Base-by-base conservation (phyloP, 2,888 invertebrate species). In the Tryphoninae sp. region DNA sequence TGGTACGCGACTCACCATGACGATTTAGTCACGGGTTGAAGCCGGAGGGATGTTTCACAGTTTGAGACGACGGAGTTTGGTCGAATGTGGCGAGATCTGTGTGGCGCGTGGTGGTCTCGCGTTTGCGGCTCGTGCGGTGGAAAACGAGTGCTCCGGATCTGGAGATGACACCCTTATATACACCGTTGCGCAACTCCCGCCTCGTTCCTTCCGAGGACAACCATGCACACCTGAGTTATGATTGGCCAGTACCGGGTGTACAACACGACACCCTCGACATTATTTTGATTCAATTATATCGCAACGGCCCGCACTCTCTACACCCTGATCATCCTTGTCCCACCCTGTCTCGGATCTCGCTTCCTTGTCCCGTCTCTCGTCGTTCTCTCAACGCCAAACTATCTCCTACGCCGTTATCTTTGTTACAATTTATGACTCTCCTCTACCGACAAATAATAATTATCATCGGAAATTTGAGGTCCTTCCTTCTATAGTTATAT, bases 201-300 rank as follows among this genome's bases (percentile, higher is more conserved):
- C 78, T 80, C 76, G 83, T 78, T 84, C 73, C 73, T 45, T 65
- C 75, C 67, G 65, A 71, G 73, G 81, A 85, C 84, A 86, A 84
- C 87, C 82, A 33, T 33, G 33, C 33, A 87, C 88, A 88, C 87
- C 90, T 90, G 89, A 91, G 83, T 90, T 90, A 91, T 90, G 89
- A 89, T 90, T 89, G 88, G 89, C 86, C 87, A 68, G 16, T 42
- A 85, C 59, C 71, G 72, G 84, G 86, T 85, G 85, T 86, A 90
- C 86, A 90, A 90, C 88, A 88, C 87, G 90, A 90, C 89, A 90
- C 90, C 89, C 89, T 86, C 86, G 85, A 89, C 89, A 89, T 90
- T 90, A 90, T 90, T 89, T 89, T 90, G 85, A 90, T 89, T 90
- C 90, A 90, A 90, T 89, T 90, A 90, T 86, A 88, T 86, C 88